Base-by-base conservation (phyloP, 2,888 invertebrate genomes). In the Rugalucina vietnamica region DNA sequence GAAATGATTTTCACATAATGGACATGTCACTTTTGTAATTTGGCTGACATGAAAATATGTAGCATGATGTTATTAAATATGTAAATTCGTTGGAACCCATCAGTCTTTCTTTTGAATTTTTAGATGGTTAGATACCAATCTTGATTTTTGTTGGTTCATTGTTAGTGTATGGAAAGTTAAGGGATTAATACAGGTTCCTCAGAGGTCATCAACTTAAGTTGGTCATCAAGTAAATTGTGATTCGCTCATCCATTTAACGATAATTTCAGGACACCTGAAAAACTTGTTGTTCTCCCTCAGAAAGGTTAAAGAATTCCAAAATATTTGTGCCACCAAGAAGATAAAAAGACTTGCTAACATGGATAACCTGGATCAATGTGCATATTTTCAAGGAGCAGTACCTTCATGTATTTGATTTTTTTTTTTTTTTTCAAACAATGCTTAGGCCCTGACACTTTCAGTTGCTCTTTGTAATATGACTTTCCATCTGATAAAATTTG, bases 51-150 rank as follows among this genome's bases (percentile, higher is more conserved):
- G 65, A 65, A 34, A 32, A 65, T 27, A 34, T 65, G 34, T 34
- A 32, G 34, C 29, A 32, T 65, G 65, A 65, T 34, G 34, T 65
- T 65, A 65, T 65, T 65, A 65, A 65, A 65, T 65, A 65, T 65
- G 65, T 34, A 65, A 65, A 65, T 65, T 21, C 18, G 32, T 54
- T 65, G 32, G 27, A 65, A 65, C 10, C 21, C 34, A 65, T 34
- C 65, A 32, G 1, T 32, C 65, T 65, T n/a, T 21, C 8, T 14
- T 65, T 65, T 65, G 32, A 65, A 65, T 65, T 8, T 34, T 10
- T 65, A 60, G 4, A n/a, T 54, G 24, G 29, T 8, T 29, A 3
- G 65, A 65, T 65, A 65, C 34, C 12, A 65, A 65, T 65, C 65
- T 65, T 65, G 34, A 34, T 21, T 65, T 5, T 1, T 21, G 21